Percentiles rank a stretch among this genome's conserved stretches.
These are phyloP conservation scores for Sympetrum striolatum DNA, from an alignment of 2,888 invertebrate genomes.

Conservation along the genomic window DNA sequence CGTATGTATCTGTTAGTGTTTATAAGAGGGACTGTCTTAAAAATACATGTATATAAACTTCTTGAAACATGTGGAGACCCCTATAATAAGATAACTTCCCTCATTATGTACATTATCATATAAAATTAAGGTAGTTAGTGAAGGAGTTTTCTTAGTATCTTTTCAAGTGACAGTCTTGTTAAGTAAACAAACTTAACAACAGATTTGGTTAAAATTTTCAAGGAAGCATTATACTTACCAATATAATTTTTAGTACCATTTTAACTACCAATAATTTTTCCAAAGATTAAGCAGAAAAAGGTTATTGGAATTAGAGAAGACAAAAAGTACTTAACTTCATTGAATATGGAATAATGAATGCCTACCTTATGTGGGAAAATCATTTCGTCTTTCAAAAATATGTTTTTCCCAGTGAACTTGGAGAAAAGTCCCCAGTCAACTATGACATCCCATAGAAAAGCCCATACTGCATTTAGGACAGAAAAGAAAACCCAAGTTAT, in stretches of 20 bases:
- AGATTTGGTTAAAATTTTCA: too few species aligned
- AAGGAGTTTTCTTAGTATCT: too few species aligned
- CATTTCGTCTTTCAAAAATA: constrained; percentile 19
- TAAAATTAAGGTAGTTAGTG: too few species aligned
- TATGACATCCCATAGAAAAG: constrained; percentile 14
- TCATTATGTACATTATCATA: too few species aligned
- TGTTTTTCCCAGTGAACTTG: constrained; percentile 8
- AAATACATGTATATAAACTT: too few species aligned
- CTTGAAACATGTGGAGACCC: too few species aligned
- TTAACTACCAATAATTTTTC: background rate
- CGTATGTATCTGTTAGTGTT: too few species aligned
- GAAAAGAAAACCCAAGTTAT: background rate
- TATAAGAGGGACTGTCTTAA: too few species aligned
- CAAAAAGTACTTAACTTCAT: background rate
- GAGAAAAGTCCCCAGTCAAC: constrained; percentile 5
- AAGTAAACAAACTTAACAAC: too few species aligned
- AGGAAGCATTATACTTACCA: background rate
- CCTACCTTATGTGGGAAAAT: constrained; percentile 20
- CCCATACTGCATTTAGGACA: background rate
- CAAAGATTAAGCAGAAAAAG: background rate
- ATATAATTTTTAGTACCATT: too few species aligned
- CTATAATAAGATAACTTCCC: too few species aligned
- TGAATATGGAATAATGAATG: background rate
- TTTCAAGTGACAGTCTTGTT: too few species aligned
- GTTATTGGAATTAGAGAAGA: background rate